phyloP scores from a whole-genome alignment of 2,797 vertebrate genomes.

The Hypotaenidia philippensis region DNA sequence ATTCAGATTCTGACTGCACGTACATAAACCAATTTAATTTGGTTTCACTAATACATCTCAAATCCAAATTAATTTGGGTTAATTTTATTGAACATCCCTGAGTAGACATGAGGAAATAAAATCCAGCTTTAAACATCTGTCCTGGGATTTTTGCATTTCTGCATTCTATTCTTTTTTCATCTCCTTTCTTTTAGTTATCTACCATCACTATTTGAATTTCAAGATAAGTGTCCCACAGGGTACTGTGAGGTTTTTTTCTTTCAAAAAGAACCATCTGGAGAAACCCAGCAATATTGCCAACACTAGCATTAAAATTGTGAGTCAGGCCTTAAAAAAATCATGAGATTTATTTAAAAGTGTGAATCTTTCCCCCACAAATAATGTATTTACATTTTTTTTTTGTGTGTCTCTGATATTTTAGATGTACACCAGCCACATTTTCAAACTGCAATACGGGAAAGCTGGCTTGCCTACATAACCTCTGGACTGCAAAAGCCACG shows the following conservation, averaged over 20 bases:
- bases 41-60: not conserved
- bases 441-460: not conserved
- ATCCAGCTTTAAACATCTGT: slow-evolving; percentile 23
- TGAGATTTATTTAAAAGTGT: slow-evolving; percentile 14
- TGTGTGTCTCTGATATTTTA: not conserved
- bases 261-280: slow-evolving; percentile 51
- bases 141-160: not conserved
- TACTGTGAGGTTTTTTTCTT: not conserved
- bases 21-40: not conserved
- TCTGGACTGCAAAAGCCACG: not conserved
- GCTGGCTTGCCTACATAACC: not conserved
- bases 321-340: not conserved
- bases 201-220: slow-evolving; percentile 15
- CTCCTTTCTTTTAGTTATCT: not conserved
- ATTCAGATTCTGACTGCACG: slow-evolving; percentile 9
- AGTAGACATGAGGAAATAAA: not conserved
- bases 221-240: slow-evolving; percentile 13
- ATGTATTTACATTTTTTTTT: slow-evolving; percentile 13
- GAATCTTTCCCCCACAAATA: slow-evolving; percentile 21
- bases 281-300: slow-evolving; percentile 51
- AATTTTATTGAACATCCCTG: slow-evolving; percentile 19
- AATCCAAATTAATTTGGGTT: slow-evolving; percentile 41
- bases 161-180: not conserved
- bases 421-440: not conserved
- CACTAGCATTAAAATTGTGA: slow-evolving; percentile 42